phyloP scores from a whole-genome alignment of 1,140 invertebrate species.

The Parapsyche elsis region DNA sequence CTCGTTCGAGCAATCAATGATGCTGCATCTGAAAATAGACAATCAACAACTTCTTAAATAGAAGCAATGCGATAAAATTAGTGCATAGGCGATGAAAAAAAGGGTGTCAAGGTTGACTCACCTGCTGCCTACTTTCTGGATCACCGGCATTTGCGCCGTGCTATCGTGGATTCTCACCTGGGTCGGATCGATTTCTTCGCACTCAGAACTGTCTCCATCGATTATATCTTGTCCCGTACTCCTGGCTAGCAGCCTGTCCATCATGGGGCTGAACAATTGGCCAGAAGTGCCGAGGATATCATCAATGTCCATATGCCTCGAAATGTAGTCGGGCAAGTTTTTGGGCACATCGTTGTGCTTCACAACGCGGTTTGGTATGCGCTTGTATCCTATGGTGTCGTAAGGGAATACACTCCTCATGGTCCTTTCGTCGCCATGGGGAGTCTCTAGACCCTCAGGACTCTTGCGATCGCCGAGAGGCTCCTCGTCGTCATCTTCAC shows the following conservation, averaged over 20 bases:
- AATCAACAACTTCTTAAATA: not conserved
- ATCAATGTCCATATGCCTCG: slow-evolving; percentile 84
- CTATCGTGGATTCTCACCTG: slow-evolving; percentile 84
- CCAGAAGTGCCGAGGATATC: slow-evolving; percentile 78
- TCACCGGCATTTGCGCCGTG: slow-evolving; percentile 75
- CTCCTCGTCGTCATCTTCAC: slow-evolving; percentile 61
- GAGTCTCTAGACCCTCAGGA: slow-evolving; percentile 77
- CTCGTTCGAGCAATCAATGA: slow-evolving; percentile 62
- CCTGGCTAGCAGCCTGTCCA: slow-evolving; percentile 67
- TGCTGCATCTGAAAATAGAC: slow-evolving; percentile 62
- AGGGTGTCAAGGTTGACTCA: slow-evolving; percentile 53
- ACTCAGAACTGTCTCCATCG: slow-evolving; percentile 66
- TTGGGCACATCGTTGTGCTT: slow-evolving; percentile 54
- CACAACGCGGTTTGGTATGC: slow-evolving; percentile 58
- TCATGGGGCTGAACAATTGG: slow-evolving; percentile 72
- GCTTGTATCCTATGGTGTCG: slow-evolving; percentile 72
- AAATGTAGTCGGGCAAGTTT: slow-evolving; percentile 72
- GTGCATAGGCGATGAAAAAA: too few species aligned
- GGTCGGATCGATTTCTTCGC: slow-evolving; percentile 74
- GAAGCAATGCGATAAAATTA: slow-evolving; percentile 34
- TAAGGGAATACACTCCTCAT: slow-evolving; percentile 72
- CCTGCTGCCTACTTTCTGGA: slow-evolving; percentile 69
- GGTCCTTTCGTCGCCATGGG: slow-evolving; percentile 62
- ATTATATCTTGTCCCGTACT: slow-evolving; percentile 61
- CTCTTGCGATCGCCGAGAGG: slow-evolving; percentile 81